Evolutionary conservation across 2,113 vertebrate species (phyloP).

Genomic region (Caranx ignobilis): DNA sequence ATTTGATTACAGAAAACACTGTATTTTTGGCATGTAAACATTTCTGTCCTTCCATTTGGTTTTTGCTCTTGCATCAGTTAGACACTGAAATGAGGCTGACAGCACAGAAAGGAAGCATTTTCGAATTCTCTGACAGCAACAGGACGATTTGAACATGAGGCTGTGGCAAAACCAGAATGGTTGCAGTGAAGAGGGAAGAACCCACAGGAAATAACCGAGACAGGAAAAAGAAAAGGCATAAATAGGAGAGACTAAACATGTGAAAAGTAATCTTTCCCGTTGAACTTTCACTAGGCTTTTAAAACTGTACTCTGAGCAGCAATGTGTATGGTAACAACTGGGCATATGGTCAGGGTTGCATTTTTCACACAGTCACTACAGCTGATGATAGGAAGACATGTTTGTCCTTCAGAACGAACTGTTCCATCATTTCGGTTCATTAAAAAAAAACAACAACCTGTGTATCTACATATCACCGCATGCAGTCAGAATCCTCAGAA

Average conservation of each 20-base stretch:
- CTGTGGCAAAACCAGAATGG: neutral
- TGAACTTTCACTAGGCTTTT: neutral
- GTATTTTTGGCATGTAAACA: slow-evolving; percentile 12
- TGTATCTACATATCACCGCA: neutral
- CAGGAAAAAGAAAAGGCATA: slow-evolving; percentile 1
- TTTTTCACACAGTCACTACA: neutral
- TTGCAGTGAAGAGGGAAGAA: neutral
- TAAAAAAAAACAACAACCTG: neutral
- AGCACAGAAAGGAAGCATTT: slow-evolving; percentile 14
- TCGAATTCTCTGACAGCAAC: slow-evolving; percentile 6
- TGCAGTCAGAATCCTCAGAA: neutral
- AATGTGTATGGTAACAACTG: neutral
- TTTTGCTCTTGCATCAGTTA: neutral
- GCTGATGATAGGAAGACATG: neutral
- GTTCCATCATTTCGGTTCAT: neutral
- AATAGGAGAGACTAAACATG: neutral
- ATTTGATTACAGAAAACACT: neutral
- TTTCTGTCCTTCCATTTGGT: neutral
- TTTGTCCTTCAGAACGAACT: neutral
- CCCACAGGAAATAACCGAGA: neutral
- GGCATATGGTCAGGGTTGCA: slow-evolving; percentile 1
- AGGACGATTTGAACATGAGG: neutral
- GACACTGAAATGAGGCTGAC: slow-evolving; percentile 17
- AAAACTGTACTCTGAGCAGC: neutral
- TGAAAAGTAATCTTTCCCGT: neutral